Conservation (phyloP, 2,113 vertebrate genomes). For the Archocentrus centrarchus region DNA sequence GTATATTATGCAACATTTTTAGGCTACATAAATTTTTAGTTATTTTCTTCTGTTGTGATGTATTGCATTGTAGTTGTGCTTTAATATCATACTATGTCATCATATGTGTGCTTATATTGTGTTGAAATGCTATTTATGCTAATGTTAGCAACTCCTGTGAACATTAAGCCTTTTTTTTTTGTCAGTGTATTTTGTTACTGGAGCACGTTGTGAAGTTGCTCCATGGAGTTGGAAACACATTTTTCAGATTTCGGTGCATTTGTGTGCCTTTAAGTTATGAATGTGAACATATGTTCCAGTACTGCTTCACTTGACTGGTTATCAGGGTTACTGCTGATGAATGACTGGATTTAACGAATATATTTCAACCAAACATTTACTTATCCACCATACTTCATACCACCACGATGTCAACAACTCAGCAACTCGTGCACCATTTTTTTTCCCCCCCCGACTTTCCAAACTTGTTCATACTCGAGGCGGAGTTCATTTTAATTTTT, state of each 20-base stretch:
- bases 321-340: not conserved
- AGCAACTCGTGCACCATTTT: accelerated
- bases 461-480: not conserved
- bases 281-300: not conserved
- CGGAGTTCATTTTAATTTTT: not conserved
- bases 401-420: not conserved
- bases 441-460: no score
- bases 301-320: not conserved
- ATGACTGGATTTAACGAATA: not conserved
- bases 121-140: not conserved
- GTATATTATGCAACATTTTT: not conserved
- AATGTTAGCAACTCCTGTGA: not conserved
- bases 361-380: not conserved
- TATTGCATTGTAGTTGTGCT: not conserved
- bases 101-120: not conserved
- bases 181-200: not conserved
- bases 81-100: not conserved
- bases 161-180: accelerated
- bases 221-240: not conserved
- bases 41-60: not conserved
- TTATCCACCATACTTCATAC: not conserved
- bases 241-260: not conserved
- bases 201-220: not conserved
- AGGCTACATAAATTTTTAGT: not conserved
- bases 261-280: not conserved